A percentile compares a stretch with the other conserved stretches of the same genome.
Conservation (phyloP, 2,113 vertebrate genomes). For the Charadrius vociferus region DNA sequence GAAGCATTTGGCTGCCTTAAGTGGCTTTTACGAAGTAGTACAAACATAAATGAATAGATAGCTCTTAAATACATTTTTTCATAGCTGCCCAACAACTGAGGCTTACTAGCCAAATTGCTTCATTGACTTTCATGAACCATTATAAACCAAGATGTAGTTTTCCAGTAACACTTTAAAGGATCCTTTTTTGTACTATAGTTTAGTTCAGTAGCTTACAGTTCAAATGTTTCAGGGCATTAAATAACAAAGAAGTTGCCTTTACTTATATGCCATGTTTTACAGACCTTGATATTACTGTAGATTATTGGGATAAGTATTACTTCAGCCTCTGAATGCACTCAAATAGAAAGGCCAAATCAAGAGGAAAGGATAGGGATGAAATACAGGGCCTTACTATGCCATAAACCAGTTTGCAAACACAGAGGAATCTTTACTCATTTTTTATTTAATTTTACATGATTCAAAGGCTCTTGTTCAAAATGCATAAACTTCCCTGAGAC, state of each 20-base stretch:
- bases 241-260: not conserved
- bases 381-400: not conserved
- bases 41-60: not conserved
- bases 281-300: not conserved
- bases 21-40: not conserved
- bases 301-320: not conserved
- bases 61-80: not conserved
- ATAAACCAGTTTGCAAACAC: not conserved
- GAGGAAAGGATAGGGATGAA: not conserved
- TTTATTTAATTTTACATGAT: not conserved
- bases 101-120: not conserved
- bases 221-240: not conserved
- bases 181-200: not conserved
- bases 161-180: not conserved
- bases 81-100: not conserved
- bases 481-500: not conserved
- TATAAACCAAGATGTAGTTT: not conserved
- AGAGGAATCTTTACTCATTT: not conserved
- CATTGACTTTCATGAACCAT: not conserved
- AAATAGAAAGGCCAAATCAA: not conserved
- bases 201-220: not conserved
- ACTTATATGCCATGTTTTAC: not conserved
- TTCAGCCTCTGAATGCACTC: not conserved
- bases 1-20: not conserved
- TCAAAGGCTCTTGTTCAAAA: slow-evolving; percentile 38